A percentile compares a stretch with the other conserved stretches of the same genome.
Evolutionary conservation across 2,797 vertebrate species (phyloP).

Genomic region (Poeciliopsis presidionis): DNA sequence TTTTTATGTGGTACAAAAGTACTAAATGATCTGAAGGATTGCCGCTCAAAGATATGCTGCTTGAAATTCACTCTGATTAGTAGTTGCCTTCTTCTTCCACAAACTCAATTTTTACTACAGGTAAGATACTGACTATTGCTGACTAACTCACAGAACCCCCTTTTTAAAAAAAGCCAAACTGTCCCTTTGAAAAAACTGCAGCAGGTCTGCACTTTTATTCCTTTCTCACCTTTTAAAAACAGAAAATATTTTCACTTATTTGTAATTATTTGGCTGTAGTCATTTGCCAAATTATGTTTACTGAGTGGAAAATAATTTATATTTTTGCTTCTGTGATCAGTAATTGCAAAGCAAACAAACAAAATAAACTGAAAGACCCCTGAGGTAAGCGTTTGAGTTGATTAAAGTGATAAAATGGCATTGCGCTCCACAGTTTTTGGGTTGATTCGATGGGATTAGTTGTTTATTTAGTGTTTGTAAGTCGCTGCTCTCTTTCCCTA

Average conservation of each 20-base stretch:
- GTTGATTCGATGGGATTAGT: constrained; percentile 25
- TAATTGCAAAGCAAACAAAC: background rate
- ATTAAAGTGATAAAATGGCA: constrained; percentile 7
- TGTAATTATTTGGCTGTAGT: background rate
- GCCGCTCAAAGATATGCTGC: background rate
- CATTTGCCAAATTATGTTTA: background rate
- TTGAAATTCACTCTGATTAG: background rate
- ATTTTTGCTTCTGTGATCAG: background rate
- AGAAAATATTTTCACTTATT: background rate
- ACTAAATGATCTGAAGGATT: background rate
- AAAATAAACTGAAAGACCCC: no score
- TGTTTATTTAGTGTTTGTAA: background rate
- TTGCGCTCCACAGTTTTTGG: constrained; percentile 21
- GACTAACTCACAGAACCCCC: background rate
- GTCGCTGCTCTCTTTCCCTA: background rate
- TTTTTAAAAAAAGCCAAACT: background rate
- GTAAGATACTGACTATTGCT: background rate
- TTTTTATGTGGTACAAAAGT: background rate
- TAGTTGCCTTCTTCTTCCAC: background rate
- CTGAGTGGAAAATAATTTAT: background rate
- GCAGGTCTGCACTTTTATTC: background rate
- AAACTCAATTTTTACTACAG: background rate
- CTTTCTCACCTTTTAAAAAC: background rate
- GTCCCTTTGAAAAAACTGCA: background rate
- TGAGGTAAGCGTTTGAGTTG: background rate